A percentile compares a stretch with the other conserved stretches of the same genome.
Evolutionary conservation across 1,140 invertebrate genomes (phyloP).

Genomic region (Trichomalopsis sarcophagae): DNA sequence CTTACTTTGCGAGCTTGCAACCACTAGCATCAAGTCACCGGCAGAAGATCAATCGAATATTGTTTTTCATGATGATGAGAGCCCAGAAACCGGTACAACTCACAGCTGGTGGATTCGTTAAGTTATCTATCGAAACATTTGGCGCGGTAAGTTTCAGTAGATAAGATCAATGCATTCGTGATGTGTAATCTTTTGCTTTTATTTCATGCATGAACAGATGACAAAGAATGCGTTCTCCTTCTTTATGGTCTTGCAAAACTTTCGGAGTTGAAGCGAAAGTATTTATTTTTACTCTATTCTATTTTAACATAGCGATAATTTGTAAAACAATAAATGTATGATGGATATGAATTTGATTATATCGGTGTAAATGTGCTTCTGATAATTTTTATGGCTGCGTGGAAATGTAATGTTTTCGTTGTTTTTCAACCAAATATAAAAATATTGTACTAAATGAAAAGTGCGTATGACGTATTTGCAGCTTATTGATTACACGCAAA

Average conservation of each 20-base stretch:
- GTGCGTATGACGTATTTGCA: too few species aligned
- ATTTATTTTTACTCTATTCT: background rate
- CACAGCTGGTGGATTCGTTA: slow-evolving; percentile 26
- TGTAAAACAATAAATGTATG: too few species aligned
- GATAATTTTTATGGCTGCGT: too few species aligned
- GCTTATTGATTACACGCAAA: too few species aligned
- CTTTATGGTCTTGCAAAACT: background rate
- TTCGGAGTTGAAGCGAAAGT: background rate
- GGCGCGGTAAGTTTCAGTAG: background rate
- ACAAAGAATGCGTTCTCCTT: background rate
- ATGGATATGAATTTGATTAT: too few species aligned
- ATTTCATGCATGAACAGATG: background rate
- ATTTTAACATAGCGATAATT: too few species aligned
- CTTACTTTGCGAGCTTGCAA: slow-evolving; percentile 26
- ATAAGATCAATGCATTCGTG: background rate
- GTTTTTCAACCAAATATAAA: too few species aligned
- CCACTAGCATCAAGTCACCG: background rate
- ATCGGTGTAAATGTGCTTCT: too few species aligned
- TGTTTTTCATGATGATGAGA: slow-evolving; percentile 25
- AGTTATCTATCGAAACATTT: slow-evolving; percentile 35
- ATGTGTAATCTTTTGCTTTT: too few species aligned
- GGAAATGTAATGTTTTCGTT: too few species aligned
- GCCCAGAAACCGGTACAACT: slow-evolving; percentile 18
- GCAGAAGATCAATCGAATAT: background rate
- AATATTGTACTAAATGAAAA: too few species aligned